A percentile compares a stretch with the other conserved stretches of the same genome.
Evolutionary conservation across 2,888 invertebrate species (phyloP).

Genomic region (Xestobium rufovillosum): DNA sequence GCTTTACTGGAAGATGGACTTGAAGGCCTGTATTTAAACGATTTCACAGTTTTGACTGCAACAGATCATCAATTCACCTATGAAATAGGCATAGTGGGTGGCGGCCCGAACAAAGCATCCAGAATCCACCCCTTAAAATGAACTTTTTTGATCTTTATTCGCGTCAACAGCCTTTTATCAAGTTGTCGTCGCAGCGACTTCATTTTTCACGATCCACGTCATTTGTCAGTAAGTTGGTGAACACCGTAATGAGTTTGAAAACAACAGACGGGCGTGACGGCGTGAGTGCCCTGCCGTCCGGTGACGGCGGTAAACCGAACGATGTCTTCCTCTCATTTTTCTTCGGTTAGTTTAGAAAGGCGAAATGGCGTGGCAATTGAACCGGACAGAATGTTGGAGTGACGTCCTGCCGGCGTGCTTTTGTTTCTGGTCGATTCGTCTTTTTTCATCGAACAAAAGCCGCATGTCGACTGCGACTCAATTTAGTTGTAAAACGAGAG

Average conservation of each 20-base stretch:
- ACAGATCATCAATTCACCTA: no score
- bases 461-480: no score
- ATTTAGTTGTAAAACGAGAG: no score
- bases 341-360: no score
- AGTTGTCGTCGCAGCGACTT: slow-evolving; percentile 42
- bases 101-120: no score
- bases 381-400: slow-evolving; percentile 12
- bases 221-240: slow-evolving; percentile 44
- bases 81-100: no score
- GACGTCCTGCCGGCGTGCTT: slow-evolving; percentile 21
- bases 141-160: slow-evolving; percentile 36
- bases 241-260: slow-evolving; percentile 44
- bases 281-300: slow-evolving; percentile 16
- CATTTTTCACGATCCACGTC: slow-evolving; percentile 44
- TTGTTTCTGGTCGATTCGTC: slow-evolving; percentile 27
- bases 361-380: no score
- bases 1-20: no score
- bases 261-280: slow-evolving; percentile 42
- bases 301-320: slow-evolving; percentile 2
- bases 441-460: no score
- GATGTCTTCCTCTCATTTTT: no score
- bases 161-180: slow-evolving; percentile 42
- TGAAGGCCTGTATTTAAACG: no score
- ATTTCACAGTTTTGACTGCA: no score
- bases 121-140: slow-evolving; percentile 23